These are phyloP conservation scores for Mormyrus hasselquistii DNA, from an alignment of 2,797 vertebrate species.

Conservation along the genomic window DNA sequence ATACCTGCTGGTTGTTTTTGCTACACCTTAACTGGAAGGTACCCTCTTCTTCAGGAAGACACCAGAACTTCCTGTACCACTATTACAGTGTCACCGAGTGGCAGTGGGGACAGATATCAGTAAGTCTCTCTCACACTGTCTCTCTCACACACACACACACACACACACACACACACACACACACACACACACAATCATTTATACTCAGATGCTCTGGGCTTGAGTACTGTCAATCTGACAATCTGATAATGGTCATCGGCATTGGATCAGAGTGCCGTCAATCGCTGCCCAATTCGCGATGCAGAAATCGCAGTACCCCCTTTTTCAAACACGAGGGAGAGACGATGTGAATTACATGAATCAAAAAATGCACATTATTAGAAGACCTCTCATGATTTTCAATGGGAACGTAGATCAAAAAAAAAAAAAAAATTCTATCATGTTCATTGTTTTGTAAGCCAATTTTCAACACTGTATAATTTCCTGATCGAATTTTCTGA, in stretches of 20 bases:
- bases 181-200: no score
- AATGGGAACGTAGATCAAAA: not conserved
- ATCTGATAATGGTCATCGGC: not conserved
- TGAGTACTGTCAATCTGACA: not conserved
- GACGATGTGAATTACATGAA: not conserved
- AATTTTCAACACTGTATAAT: not conserved
- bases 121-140: no score
- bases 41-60: constrained; percentile 28
- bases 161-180: no score
- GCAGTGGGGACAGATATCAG: no score
- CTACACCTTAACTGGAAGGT: constrained; percentile 50
- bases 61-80: not conserved
- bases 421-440: not conserved
- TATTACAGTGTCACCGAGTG: no score
- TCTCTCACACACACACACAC: no score
- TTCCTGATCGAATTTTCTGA: not conserved
- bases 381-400: not conserved
- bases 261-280: not conserved
- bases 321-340: not conserved
- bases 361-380: not conserved
- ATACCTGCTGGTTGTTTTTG: not conserved
- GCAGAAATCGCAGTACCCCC: not conserved
- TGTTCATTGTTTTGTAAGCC: not conserved
- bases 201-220: no score
- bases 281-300: not conserved